These are phyloP conservation scores for Halcyon leucocephala DNA, from an alignment of 2,797 vertebrate species.

Conservation along the genomic window DNA sequence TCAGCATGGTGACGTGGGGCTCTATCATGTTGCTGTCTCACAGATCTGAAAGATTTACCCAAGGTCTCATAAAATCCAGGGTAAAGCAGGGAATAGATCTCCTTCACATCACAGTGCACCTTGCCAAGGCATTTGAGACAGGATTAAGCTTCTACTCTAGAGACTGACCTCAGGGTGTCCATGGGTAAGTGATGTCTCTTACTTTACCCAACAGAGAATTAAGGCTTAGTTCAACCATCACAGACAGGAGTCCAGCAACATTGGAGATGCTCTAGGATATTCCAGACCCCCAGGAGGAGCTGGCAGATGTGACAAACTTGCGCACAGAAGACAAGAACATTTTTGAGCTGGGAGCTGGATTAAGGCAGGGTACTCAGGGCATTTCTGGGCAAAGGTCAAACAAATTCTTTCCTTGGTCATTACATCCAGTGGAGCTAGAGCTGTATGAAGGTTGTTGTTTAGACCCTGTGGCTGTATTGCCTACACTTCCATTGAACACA, in stretches of 20 bases:
- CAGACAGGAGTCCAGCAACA: not conserved
- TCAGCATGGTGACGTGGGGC: fast-evolving
- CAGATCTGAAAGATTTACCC: not conserved
- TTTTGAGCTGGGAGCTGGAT: not conserved
- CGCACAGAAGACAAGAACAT: not conserved
- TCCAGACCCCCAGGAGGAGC: not conserved
- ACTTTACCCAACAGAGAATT: not conserved
- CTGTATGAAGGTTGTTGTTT: fast-evolving
- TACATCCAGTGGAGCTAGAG: not conserved
- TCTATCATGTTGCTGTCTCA: not conserved
- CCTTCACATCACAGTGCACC: not conserved
- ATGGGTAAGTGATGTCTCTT: not conserved
- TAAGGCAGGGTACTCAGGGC: not conserved
- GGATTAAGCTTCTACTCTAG: not conserved
- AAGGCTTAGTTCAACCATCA: not conserved
- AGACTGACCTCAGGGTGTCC: not conserved
- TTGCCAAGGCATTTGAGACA: not conserved
- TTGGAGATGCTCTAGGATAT: not conserved
- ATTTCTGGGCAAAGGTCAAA: not conserved
- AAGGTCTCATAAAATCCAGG: not conserved
- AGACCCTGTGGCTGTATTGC: not conserved
- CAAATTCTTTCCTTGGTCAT: not conserved
- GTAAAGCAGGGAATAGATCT: not conserved
- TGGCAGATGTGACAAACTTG: not conserved
- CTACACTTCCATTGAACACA: not conserved